Evolutionary conservation across 2,888 invertebrate species (phyloP).

Genomic region (Lingula anatina): DNA sequence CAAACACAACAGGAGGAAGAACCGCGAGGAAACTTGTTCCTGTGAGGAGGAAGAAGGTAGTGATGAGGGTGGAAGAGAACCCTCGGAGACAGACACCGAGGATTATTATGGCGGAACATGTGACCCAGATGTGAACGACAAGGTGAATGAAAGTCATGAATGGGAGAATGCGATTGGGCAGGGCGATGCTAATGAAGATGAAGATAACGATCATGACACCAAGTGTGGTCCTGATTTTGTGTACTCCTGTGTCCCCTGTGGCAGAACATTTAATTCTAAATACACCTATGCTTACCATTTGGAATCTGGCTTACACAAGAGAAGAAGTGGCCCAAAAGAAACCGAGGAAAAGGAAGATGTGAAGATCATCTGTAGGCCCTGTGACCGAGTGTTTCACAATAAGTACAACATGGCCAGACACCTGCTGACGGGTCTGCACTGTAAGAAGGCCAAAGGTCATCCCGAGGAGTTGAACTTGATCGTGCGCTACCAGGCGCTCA

Average conservation of each 20-base stretch:
- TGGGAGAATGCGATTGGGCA: too few relatives aligned
- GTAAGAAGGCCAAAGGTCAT: slow-evolving; percentile 59
- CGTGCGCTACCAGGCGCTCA: slow-evolving; percentile 70
- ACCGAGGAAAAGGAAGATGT: not conserved
- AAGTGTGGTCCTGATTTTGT: not conserved
- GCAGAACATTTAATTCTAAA: too few relatives aligned
- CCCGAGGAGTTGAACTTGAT: slow-evolving; percentile 61
- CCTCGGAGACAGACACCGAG: too few relatives aligned
- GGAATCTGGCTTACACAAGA: not conserved
- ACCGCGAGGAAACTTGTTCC: too few relatives aligned
- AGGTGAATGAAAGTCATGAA: too few relatives aligned
- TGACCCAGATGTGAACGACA: too few relatives aligned
- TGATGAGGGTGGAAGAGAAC: too few relatives aligned
- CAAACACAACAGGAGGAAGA: too few relatives aligned
- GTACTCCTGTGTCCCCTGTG: too few relatives aligned
- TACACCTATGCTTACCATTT: not conserved
- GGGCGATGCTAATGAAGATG: not conserved
- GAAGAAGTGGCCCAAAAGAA: not conserved
- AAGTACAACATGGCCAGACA: slow-evolving; percentile 41
- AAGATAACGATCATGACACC: not conserved
- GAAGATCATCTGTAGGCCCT: slow-evolving; percentile 23
- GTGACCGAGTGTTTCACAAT: slow-evolving; percentile 36
- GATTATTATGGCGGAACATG: too few relatives aligned
- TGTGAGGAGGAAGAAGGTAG: too few relatives aligned
- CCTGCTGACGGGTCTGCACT: slow-evolving; percentile 79